Conservation (phyloP, 2,888 invertebrate genomes). For the Macaria liturata region DNA sequence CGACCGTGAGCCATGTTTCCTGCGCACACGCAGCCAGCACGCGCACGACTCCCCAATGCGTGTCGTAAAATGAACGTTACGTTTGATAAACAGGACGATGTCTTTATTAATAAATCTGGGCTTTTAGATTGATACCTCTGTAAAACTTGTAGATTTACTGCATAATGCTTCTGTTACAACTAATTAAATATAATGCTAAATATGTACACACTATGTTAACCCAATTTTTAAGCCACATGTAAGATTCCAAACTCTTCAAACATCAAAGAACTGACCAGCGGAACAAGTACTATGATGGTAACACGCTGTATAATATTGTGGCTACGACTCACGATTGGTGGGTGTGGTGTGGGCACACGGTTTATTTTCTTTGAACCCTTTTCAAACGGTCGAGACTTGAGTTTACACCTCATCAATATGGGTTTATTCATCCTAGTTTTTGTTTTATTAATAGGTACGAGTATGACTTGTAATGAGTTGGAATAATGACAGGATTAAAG, state of each 20-base stretch:
- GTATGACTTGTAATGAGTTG: neutral
- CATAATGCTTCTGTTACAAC: no score
- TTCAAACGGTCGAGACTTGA: conserved; percentile 42
- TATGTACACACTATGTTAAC: no score
- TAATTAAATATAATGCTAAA: no score
- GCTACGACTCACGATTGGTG: conserved; percentile 53
- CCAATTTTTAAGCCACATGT: no score
- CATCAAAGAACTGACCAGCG: no score
- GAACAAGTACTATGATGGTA: conserved; percentile 19
- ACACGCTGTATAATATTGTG: conserved; percentile 56
- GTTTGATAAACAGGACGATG: conserved; percentile 52
- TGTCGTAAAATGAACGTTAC: conserved; percentile 49
- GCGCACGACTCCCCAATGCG: conserved; percentile 65
- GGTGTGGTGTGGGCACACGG: conserved; percentile 54
- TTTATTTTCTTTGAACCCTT: conserved; percentile 59
- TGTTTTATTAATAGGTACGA: conserved; percentile 11
- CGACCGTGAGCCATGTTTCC: conserved; percentile 59
- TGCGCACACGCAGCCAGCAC: conserved; percentile 55
- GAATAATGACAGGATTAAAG: no score
- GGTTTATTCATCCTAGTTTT: conserved; percentile 32
- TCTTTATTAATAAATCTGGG: neutral
- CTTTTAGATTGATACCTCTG: no score
- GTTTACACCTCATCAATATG: conserved; percentile 39
- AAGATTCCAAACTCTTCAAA: no score
- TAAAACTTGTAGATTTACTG: no score